phyloP scores from a whole-genome alignment of 2,888 invertebrate genomes.

The Troides oblongomaculatus region DNA sequence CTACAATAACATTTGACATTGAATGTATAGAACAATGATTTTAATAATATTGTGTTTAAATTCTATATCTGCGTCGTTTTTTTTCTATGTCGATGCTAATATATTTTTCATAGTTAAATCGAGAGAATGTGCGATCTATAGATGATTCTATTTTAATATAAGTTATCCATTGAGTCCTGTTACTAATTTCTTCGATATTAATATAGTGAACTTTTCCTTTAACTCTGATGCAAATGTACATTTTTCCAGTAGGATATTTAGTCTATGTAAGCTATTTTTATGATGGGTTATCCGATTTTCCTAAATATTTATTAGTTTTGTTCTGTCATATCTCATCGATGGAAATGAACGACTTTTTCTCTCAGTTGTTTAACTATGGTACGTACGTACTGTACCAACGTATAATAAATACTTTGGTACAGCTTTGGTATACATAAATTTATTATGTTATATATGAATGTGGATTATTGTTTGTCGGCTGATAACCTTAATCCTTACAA shows the following conservation, averaged over 20 bases:
- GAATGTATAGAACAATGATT: not conserved
- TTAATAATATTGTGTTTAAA: not conserved
- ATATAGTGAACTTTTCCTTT: slow-evolving; percentile 1
- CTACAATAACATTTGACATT: not conserved
- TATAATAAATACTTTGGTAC: not conserved
- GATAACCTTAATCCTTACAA: slow-evolving; percentile 44
- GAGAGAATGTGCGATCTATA: not conserved
- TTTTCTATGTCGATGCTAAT: not conserved
- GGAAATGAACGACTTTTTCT: not conserved
- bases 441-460: not conserved
- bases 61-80: too few species aligned
- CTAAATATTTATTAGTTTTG: slow-evolving; percentile 23
- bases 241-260: slow-evolving; percentile 21
- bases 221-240: slow-evolving; percentile 8
- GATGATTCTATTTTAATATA: not conserved
- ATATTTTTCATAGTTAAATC: slow-evolving; percentile 3
- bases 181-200: slow-evolving; percentile 9
- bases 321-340: not conserved
- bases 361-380: not conserved
- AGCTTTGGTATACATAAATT: not conserved
- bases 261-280: slow-evolving; percentile 9
- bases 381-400: not conserved
- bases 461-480: not conserved
- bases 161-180: slow-evolving; percentile 9
- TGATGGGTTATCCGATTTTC: slow-evolving; percentile 1